Evolutionary conservation across 2,797 vertebrate genomes (phyloP).

Genomic region (Phaenicophaeus curvirostris): DNA sequence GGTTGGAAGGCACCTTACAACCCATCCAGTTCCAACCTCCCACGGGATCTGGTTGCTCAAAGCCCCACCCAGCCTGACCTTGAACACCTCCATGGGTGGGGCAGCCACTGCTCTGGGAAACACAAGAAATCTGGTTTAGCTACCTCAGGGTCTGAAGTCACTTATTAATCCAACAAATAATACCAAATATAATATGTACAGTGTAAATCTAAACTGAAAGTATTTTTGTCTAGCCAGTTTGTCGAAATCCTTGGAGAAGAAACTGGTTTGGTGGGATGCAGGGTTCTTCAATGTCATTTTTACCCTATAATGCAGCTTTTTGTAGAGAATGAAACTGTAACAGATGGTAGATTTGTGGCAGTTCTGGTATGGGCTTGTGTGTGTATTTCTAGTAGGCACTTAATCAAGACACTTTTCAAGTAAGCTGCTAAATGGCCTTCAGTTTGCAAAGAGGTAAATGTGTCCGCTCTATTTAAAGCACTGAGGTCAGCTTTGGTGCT

Average conservation of each 20-base stretch:
- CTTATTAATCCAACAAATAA: neutral
- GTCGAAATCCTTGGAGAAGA: neutral
- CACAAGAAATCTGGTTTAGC: neutral
- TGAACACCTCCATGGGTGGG: too few species aligned
- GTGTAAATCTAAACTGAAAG: neutral
- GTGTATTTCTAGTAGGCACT: constrained; percentile 21
- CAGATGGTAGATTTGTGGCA: constrained; percentile 14
- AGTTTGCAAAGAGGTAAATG: constrained; percentile 1
- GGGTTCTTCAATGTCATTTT: neutral
- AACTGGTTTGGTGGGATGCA: neutral
- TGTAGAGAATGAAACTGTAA: neutral
- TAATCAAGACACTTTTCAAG: constrained; percentile 50
- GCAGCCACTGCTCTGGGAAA: too few species aligned
- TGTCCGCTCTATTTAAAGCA: neutral
- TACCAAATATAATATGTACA: neutral
- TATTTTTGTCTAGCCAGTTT: neutral
- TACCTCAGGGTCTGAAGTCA: neutral
- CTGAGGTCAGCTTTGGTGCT: neutral
- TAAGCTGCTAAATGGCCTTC: constrained; percentile 18
- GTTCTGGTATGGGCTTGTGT: neutral
- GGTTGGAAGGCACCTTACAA: too few species aligned
- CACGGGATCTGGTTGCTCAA: too few species aligned
- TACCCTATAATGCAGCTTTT: neutral
- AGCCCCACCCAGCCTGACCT: too few species aligned
- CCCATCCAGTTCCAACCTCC: too few species aligned